Evolutionary conservation across 2,797 vertebrate species (phyloP).

Genomic region (Tolypeutes matacus): DNA sequence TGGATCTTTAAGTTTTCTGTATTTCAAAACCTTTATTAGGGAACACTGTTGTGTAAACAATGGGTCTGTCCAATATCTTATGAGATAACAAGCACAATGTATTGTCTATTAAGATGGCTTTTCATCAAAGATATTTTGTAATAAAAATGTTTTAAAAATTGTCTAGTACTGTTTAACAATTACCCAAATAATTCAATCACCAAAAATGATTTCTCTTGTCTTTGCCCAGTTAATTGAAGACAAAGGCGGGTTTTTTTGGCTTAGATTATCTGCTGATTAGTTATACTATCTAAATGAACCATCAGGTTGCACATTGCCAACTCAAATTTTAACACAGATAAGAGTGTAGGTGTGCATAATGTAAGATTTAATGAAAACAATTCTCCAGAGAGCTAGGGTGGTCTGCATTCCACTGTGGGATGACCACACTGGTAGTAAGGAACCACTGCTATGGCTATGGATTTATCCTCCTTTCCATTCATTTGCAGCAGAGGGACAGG

Average conservation of each 20-base stretch:
- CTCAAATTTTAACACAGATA: background rate
- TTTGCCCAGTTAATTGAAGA: background rate
- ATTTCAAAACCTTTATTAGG: constrained; percentile 2
- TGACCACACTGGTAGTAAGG: background rate
- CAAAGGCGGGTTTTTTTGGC: background rate
- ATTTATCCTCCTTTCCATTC: background rate
- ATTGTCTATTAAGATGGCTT: background rate
- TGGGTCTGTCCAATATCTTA: background rate
- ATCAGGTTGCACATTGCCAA: background rate
- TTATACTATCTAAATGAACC: background rate
- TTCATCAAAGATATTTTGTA: constrained; percentile 56
- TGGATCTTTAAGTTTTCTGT: background rate
- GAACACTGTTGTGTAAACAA: background rate
- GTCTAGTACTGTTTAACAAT: background rate
- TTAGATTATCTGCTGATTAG: background rate
- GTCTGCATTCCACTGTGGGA: background rate
- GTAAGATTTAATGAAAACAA: background rate
- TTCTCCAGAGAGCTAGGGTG: background rate
- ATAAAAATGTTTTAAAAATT: constrained; percentile 2
- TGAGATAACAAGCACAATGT: background rate
- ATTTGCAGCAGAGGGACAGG: background rate
- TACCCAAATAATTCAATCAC: constrained; percentile 14
- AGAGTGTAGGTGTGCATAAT: background rate
- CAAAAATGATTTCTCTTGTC: constrained; percentile 7
- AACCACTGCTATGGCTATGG: background rate